Conservation (phyloP, 2,113 vertebrate species). For the Chaetorhynchus papuensis region DNA sequence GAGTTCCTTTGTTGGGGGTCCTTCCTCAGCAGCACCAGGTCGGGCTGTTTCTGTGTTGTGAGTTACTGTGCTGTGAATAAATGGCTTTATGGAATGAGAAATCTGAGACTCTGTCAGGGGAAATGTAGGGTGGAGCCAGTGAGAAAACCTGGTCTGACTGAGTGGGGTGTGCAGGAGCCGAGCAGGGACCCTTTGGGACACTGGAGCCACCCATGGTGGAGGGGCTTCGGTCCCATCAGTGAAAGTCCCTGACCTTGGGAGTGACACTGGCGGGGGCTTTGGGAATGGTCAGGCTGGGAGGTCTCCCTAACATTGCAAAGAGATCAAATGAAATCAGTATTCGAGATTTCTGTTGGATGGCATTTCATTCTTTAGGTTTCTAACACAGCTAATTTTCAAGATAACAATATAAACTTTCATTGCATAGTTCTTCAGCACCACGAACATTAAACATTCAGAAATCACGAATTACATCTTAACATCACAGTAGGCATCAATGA, state of each 20-base stretch:
- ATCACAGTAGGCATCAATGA: not conserved
- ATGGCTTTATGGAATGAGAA: not conserved
- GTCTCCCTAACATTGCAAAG: not conserved
- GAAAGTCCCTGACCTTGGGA: not conserved
- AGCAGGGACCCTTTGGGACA: not conserved
- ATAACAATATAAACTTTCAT: not conserved
- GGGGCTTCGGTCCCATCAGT: rapidly evolving
- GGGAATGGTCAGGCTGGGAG: not conserved
- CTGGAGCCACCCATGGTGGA: rapidly evolving
- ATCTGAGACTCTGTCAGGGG: not conserved
- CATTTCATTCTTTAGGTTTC: not conserved
- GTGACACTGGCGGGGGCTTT: rapidly evolving
- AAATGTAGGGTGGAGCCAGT: not conserved
- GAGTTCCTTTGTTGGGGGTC: not conserved
- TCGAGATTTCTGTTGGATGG: not conserved
- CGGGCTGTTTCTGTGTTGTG: not conserved
- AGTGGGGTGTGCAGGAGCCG: not conserved
- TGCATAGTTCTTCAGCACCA: not conserved
- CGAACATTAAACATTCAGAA: not conserved
- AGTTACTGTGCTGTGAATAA: not conserved
- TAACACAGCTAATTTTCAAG: not conserved
- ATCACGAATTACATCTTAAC: not conserved
- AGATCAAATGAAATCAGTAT: not conserved
- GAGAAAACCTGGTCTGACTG: not conserved
- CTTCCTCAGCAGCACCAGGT: not conserved